phyloP scores from a whole-genome alignment of 2,113 vertebrate genomes.

The Synodontis membranacea region DNA sequence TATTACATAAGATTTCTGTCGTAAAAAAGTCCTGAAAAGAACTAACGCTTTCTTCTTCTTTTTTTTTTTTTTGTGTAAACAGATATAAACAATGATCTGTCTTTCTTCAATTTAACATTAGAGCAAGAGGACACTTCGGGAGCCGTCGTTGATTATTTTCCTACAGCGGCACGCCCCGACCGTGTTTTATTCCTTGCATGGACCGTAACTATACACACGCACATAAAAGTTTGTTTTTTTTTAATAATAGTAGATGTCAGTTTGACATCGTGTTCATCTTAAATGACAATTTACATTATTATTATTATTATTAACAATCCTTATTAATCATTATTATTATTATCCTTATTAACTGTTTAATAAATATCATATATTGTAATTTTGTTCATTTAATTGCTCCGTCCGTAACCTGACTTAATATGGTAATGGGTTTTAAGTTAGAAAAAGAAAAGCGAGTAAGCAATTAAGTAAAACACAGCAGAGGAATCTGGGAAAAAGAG shows the following conservation, averaged over 20 bases:
- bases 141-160: not conserved
- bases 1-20: no score
- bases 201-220: no score
- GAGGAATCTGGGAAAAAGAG: not conserved
- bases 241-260: no score
- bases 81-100: no score
- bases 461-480: not conserved
- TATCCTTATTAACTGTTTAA: not conserved
- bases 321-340: no score
- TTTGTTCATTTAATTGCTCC: not conserved
- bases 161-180: not conserved
- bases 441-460: not conserved
- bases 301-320: no score
- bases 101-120: not conserved
- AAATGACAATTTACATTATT: no score
- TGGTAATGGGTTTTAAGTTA: not conserved
- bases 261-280: no score
- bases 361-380: not conserved
- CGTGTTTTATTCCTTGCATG: not conserved
- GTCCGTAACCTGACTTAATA: not conserved
- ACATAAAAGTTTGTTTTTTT: no score
- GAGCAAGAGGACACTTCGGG: not conserved
- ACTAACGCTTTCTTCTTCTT: no score
- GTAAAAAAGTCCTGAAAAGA: no score
- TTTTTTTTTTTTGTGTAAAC: no score